Base-by-base conservation (phyloP, 2,888 invertebrate species). In the Nyleta sp. region DNA sequence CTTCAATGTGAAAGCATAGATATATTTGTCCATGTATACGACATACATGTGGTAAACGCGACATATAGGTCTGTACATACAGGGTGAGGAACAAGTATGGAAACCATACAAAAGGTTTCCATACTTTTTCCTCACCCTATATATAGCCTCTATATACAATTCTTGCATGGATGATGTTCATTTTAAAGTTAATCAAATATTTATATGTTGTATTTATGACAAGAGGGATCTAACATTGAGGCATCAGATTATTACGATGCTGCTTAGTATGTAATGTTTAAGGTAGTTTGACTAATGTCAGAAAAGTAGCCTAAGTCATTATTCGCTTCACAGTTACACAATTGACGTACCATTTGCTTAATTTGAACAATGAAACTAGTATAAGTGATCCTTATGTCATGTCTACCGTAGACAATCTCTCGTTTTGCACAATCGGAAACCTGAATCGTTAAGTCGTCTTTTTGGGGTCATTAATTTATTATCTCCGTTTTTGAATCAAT, bases 141-240 rank as follows among this genome's bases (percentile, higher is more conserved):
- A n/a, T n/a, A n/a, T n/a, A n/a, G n/a, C n/a, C n/a, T n/a, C n/a
- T n/a, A n/a, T n/a, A n/a, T n/a, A n/a, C n/a, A n/a, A n/a, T n/a
- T n/a, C n/a, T n/a, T n/a, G n/a, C n/a, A n/a, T n/a, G 44, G n/a
- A 33, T 52, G 11, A 31, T 28, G 15, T 18, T 53, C 31, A 35
- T 33, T 20, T 46, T 20, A 17, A 59, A 35, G 6, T 18, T 52
- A 48, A 48, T 33, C 18, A 5, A 24, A 10, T 71, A 62, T 71
- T 62, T 71, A 62, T 42, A 13, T 52, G 38, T 71, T 10, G 28
- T 28, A 62, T 71, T 62, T 71, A 62, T 71, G 38, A 20, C 15
- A 17, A 38, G 1, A 8, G 28, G 38, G 13, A 2, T 24, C 11
- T 24, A 13, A n/a, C 6, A 24, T 24, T n/a, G n/a, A 2, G 22